Base-by-base conservation (phyloP, 30 jellyfish, hydroid and myxozoan species). In the Cassiopea xamachana region DNA sequence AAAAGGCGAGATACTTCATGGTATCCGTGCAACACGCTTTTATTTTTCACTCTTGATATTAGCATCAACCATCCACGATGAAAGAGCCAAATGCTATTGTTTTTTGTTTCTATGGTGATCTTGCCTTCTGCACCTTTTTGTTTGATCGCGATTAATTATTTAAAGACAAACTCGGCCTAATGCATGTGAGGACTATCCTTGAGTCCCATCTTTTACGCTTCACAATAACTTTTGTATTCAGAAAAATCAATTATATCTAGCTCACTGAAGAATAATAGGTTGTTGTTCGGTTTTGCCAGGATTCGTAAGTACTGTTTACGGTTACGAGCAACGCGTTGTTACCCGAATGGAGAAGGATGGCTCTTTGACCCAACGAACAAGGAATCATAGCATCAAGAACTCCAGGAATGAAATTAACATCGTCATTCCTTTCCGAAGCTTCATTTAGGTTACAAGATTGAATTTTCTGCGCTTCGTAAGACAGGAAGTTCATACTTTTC, bases 101-200 rank as follows among this genome's bases (percentile, higher is more conserved):
- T 84, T 69, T 55, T 73, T 64, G 92, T 84, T 84, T 85, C 92
- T 71, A 84, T 84, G 92, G 92, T 64, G 71, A 84, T 71, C 43
- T 71, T 84, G 43, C n/a, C 69, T 85, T 70, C 79, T 69, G 92
- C 14, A 48, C 69, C 1, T 79, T n/a, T 73, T 84, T 84, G 83
- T 73, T 84, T 73, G 68, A 84, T 39, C 64, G 10, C 69, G 83
- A 84, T 84, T 43, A 84, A 84, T 84, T 48, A 84, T 84, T 84
- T 27, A 50, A 84, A n/a, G 84, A 73, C 76, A n/a, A 72, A 39
- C 55, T 43, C 71, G 92, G 92, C 92, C 92, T 69, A 84, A 60
- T 62, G 59, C 61, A 16, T 19, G 71, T 9, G 51, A 59, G 58
- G 87, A 78, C 48, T 48, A 51, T 48, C 45, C 12, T 4, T 1